Base-by-base conservation (phyloP, 2,113 vertebrate species). In the Antennarius striatus region DNA sequence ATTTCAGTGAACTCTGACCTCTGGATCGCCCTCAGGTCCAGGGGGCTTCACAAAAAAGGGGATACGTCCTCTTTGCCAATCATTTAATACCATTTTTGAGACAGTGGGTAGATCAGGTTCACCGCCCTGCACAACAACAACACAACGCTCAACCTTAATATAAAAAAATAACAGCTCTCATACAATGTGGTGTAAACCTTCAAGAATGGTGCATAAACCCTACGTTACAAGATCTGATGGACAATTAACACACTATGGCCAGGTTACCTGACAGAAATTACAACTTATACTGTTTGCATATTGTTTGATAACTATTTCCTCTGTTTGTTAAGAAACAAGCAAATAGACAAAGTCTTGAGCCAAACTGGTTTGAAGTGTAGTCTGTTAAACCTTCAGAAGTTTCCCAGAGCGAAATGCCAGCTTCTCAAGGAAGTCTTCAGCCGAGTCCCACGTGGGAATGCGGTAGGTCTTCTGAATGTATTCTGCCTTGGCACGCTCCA, bases 81-180 rank as follows among this genome's bases (percentile, higher is more conserved):
- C 98, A 50, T 99, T 99, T 70, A 99, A 91, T 80, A 99, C 96
- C 96, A 99, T 99, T 87, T 98, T 99, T 73, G 96, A 94, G 77
- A 98, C 96, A 0, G 96, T 97, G 16, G 91, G 73, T 39, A 95
- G 30, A 84, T 99, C 96, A 15, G 98, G 96, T 75, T 99, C 97
- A 15, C 95, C 96, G 5, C 97, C 96, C 98, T 99, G 85, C 15
- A 74, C 53, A 42, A 73, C 1, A 79, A 22, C 39, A 66, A 47
- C 14, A 65, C 63, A 14, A 68, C 2, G 48, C 3, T 75, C 28
- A 50, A 49, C 4, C 8, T 71, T 6, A 16, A 53, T 8, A 68
- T 51, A 45, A 22, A 48, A 62, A 55, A 54, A 10, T 2, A 36
- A 10, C 28, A 9, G 7, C 60, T 57, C 4, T 46, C 6, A 13